These are phyloP conservation scores for Panulirus ornatus DNA, from an alignment of 1,140 invertebrate genomes.

Conservation along the genomic window DNA sequence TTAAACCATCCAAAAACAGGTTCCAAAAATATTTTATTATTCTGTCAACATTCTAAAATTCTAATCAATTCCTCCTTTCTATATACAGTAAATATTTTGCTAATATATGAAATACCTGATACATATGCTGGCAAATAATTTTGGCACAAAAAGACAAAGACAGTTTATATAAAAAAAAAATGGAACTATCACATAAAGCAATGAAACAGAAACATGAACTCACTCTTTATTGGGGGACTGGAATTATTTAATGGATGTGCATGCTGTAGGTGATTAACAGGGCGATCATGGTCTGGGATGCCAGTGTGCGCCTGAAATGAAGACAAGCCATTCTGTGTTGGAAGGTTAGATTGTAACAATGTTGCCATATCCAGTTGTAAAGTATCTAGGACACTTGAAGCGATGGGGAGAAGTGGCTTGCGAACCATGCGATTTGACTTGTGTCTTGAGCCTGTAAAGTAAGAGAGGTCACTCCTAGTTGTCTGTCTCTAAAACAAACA, in stretches of 20 bases:
- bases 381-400: constrained; percentile 76
- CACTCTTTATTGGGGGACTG: constrained; percentile 48
- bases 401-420: constrained; percentile 71
- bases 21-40: no score
- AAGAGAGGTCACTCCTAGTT: not conserved
- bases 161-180: no score
- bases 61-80: no score
- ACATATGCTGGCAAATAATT: no score
- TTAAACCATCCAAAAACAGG: no score
- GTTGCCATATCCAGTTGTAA: constrained; percentile 75
- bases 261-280: constrained; percentile 41
- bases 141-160: no score
- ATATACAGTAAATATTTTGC: no score
- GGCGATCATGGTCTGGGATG: constrained; percentile 60
- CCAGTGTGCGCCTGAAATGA: constrained; percentile 52
- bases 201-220: no score
- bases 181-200: no score
- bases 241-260: constrained; percentile 25
- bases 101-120: no score
- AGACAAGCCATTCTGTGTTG: constrained; percentile 36
- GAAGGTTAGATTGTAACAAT: constrained; percentile 64
- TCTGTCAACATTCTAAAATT: no score
- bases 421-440: constrained; percentile 71
- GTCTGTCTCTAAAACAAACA: not conserved
- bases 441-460: constrained; percentile 58